Conservation (phyloP, 2,113 vertebrate genomes). For the Thalassarche chlororhynchos region DNA sequence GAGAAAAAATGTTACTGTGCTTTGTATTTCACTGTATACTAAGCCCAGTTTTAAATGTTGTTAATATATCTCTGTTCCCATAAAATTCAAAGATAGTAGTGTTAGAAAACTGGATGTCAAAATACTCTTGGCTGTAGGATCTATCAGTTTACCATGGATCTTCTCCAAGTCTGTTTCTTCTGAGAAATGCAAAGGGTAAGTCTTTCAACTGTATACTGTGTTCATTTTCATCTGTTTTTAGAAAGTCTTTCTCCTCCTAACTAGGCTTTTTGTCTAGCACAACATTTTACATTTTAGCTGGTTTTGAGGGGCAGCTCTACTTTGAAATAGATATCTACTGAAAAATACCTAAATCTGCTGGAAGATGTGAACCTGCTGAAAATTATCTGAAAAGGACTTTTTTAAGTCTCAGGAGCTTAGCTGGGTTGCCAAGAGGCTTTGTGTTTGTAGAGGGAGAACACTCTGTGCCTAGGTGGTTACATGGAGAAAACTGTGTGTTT, state of each 20-base stretch:
- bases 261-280: background rate
- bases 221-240: background rate
- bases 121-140: background rate
- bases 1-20: background rate
- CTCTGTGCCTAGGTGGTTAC: background rate
- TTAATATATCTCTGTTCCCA: background rate
- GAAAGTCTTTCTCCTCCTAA: background rate
- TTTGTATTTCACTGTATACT: background rate
- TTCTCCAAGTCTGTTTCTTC: background rate
- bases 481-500: background rate
- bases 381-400: background rate
- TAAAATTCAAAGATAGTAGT: background rate
- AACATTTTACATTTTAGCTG: background rate
- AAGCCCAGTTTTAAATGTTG: background rate
- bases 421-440: background rate
- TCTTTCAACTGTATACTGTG: background rate
- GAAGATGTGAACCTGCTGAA: background rate
- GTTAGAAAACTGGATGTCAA: background rate
- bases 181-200: background rate
- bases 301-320: background rate
- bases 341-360: background rate
- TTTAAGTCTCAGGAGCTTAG: background rate
- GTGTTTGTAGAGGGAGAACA: background rate
- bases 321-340: background rate
- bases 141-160: background rate